A percentile compares a stretch with the other conserved stretches of the same genome.
Conservation (phyloP, 1,140 invertebrate genomes). For the Dendroctonus valens region DNA sequence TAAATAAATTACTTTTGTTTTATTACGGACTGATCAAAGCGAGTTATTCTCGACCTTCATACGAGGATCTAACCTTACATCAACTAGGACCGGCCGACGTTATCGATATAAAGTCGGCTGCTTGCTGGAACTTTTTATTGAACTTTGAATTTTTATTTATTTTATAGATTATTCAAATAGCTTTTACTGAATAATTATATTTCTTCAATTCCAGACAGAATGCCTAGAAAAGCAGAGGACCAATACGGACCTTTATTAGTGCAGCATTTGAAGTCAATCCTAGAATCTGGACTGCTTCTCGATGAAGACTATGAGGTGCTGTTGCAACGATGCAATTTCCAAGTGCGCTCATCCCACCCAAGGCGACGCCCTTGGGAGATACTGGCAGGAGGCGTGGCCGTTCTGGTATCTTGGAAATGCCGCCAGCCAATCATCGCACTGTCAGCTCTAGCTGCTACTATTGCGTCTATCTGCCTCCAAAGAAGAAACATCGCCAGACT, state of each 20-base stretch:
- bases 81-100: no score
- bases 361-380: slow-evolving; percentile 13
- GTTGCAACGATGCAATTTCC: slow-evolving; percentile 24
- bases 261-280: slow-evolving; percentile 28
- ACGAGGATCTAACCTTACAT: no score
- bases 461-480: not conserved
- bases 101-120: no score
- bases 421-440: slow-evolving; percentile 6
- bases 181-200: not conserved
- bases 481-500: not conserved
- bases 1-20: no score
- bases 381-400: slow-evolving; percentile 9
- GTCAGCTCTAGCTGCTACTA: slow-evolving; percentile 13
- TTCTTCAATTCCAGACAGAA: not conserved
- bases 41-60: no score
- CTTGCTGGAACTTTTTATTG: no score
- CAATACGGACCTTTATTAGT: slow-evolving; percentile 19
- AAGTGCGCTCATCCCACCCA: slow-evolving; percentile 14
- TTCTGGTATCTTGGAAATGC: slow-evolving; percentile 18
- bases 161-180: not conserved
- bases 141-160: no score
- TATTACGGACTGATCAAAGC: no score
- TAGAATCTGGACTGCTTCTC: slow-evolving; percentile 34
- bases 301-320: slow-evolving; percentile 38
- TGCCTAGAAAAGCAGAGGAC: not conserved